Base-by-base conservation (phyloP, 2,888 invertebrate species). In the Athalia circularis region DNA sequence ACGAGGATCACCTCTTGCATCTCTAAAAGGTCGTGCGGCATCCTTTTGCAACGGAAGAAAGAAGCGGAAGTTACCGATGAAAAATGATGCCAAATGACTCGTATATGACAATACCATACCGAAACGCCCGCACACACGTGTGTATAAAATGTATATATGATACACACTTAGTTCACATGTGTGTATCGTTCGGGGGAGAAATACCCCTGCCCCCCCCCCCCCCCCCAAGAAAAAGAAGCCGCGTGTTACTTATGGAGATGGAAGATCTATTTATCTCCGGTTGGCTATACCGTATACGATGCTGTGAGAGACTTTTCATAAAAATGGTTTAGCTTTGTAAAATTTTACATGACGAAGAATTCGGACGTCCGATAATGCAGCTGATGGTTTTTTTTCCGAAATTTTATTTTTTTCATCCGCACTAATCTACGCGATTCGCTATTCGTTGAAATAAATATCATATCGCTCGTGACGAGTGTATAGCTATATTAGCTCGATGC, bases 201-300 rank as follows among this genome's bases (percentile, higher is more conserved):
- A 65, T 43, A 29, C 45, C 29, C 13, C 62, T 15, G 29, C 65
- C 45, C 4, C 65, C 45, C 65, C 13, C 13, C n/a, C 8, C 5
- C 13, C 62, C 13, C 3, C 54, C 4, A 11, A 11, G 54, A 54
- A 54, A 54, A 6, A 54, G 54, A 54, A n/a, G 54, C 11, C 54
- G 54, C 15, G 15, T 13, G 29, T 29, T 29, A 29, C 29, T 29
- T 29, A 29, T 62, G 80, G 57, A 57, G 77, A 77, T 77, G 68
- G 65, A 11, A 57, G 59, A 77, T 85, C 86, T 86, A 86, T 86
- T 86, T 84, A 86, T 86, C 86, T 86, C 85, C 86, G 83, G 86
- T 84, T 86, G 85, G 82, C 85, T 29, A 29, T 29, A 29, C 29
- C 29, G 29, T 29, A 29, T 29, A 29, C 29, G 29, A 29, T 29